Percentiles rank a stretch among this genome's conserved stretches.
These are phyloP conservation scores for Caenorhabditis brenneri DNA, from an alignment of 1,140 invertebrate genomes.

Conservation along the genomic window DNA sequence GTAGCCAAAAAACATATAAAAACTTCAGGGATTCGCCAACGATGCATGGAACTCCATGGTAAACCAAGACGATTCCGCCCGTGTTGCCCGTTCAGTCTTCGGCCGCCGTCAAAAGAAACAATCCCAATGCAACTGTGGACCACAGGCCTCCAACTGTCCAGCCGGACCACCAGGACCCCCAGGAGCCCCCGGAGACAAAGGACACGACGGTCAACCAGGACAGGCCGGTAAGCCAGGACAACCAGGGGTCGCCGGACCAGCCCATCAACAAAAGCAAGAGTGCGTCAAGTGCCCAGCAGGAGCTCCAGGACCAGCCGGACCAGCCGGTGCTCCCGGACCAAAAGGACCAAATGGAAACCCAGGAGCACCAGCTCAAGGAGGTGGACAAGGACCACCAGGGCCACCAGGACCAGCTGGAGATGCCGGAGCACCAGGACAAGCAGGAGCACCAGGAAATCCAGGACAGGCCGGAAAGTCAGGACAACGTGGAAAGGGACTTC, in stretches of 20 bases:
- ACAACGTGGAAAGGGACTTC: conserved; percentile 12
- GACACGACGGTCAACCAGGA: conserved; percentile 42
- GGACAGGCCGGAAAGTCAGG: conserved; percentile 9
- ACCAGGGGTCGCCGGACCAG: background rate
- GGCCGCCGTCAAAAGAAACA: conserved; percentile 28
- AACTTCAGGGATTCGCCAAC: conserved; percentile 25
- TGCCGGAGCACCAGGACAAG: conserved; percentile 26
- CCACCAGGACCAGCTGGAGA: conserved; percentile 51
- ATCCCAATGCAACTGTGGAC: conserved; percentile 49
- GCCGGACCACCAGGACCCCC: conserved; percentile 56
- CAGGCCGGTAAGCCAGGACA: conserved; percentile 30
- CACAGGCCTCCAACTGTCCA: conserved; percentile 45
- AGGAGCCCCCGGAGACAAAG: conserved; percentile 47
- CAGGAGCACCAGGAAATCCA: conserved; percentile 41
- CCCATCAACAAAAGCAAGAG: conserved; percentile 16
- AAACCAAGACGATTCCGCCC: background rate
- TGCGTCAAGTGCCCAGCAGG: conserved; percentile 53
- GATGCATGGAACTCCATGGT: conserved; percentile 45
- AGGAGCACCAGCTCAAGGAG: conserved; percentile 58
- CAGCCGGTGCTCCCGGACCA: conserved; percentile 55
- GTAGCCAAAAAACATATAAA: too few relatives aligned
- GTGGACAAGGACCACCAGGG: conserved; percentile 59
- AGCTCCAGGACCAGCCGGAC: conserved; percentile 57
- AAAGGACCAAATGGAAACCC: conserved; percentile 40
- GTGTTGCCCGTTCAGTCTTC: conserved; percentile 20